A percentile compares a stretch with the other conserved stretches of the same genome.
Conservation (phyloP, 2,113 vertebrate genomes). For the western clawed frog (Xenopus tropicalis) region DNA sequence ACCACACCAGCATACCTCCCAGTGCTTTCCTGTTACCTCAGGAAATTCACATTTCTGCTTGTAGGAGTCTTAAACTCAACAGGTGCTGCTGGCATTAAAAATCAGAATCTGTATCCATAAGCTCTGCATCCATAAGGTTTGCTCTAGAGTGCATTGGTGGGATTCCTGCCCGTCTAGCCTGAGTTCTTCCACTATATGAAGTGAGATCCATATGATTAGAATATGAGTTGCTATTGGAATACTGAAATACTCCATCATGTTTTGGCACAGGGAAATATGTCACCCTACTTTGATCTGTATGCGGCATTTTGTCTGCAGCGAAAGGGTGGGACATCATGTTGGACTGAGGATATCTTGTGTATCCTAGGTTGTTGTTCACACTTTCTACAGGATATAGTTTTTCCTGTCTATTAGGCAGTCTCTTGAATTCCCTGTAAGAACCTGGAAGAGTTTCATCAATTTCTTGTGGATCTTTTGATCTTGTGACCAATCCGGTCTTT, state of each 20-base stretch:
- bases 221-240: slow-evolving; percentile 28
- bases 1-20: neutral
- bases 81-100: slow-evolving; percentile 62
- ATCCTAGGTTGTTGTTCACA: slow-evolving; percentile 45
- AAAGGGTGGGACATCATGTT: slow-evolving; percentile 63
- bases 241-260: slow-evolving; percentile 51
- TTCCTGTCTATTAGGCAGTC: slow-evolving; percentile 47
- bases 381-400: slow-evolving; percentile 42
- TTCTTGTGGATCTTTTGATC: slow-evolving; percentile 49
- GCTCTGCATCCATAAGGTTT: slow-evolving; percentile 87
- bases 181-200: slow-evolving; percentile 58
- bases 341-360: slow-evolving; percentile 43
- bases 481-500: slow-evolving; percentile 77
- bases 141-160: slow-evolving; percentile 86
- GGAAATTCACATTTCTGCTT: no score
- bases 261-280: slow-evolving; percentile 42
- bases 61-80: neutral
- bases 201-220: slow-evolving; percentile 50
- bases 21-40: no score
- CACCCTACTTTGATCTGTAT: slow-evolving; percentile 18
- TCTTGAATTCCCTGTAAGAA: slow-evolving; percentile 54
- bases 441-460: slow-evolving; percentile 63
- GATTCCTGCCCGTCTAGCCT: slow-evolving; percentile 59
- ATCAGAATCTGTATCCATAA: slow-evolving; percentile 87
- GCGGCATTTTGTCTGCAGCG: slow-evolving; percentile 55